These are phyloP conservation scores for Apis mellifera DNA, from an alignment of 1,140 invertebrate species.

Conservation along the genomic window Amel_HAv3.1 CM009935.2:2431001-2431500, in stretches of 20 bases:
- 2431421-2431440: constrained; percentile 71
- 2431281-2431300: neutral
- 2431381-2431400: constrained; percentile 59
- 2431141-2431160: too few species aligned
- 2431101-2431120: too few species aligned
- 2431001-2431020: too few species aligned
- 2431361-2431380: constrained; percentile 32
- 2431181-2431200: too few species aligned
- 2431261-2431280: neutral
- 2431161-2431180: too few species aligned
- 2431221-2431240: too few species aligned
- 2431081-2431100: too few species aligned
- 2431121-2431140: too few species aligned
- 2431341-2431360: constrained; percentile 23
- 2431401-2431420: constrained; percentile 69
- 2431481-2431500: constrained; percentile 58
- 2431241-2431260: neutral
- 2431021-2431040: too few species aligned
- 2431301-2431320: neutral
- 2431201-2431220: too few species aligned
- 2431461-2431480: constrained; percentile 65
- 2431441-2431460: constrained; percentile 69
- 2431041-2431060: too few species aligned
- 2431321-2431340: neutral
- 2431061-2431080: too few species aligned